Evolutionary conservation across 2,797 vertebrate species (phyloP), one percentile per base, ranked within the genome.

Genomic region (Mycteria americana): DNA sequence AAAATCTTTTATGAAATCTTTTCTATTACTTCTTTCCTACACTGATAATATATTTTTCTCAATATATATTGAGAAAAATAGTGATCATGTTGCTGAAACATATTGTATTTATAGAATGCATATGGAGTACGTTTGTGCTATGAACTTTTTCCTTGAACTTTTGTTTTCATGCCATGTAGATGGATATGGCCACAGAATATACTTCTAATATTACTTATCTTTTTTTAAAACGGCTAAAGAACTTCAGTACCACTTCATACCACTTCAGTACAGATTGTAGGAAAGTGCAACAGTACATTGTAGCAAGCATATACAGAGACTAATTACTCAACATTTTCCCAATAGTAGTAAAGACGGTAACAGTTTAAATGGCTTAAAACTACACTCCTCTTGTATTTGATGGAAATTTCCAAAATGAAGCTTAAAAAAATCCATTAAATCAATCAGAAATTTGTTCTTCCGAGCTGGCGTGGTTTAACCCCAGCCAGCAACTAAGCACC

Each of bases 101-200:
- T 59, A 7, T 46, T 79, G 25, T 46, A 18, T 6, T 77, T 85
- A 41, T 3, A 67, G 19, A 70, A 30, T 13, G 28, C 41, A 46
- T 12, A 39, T 35, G 6, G 10, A 53, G 1, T 5, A 56, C 2
- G 0, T 64, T 74, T 83, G 2, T 57, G 31, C 8, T 24, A 25
- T 46, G 18, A 85, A 56, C 2, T 14, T 80, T 89, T 85, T 46
- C 31, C 23, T 46, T 62, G 19, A 72, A 80, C 18, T 72, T 91
- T 22, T 70, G 11, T 45, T 91, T 77, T 77, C 14, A 37, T 67
- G 33, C 3, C 3, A 2, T 63, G 6, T 48, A 50, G 30, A 23
- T 62, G 17, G 14, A 41, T 57, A 48, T 31, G n/a, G 13, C 7
- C 5, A 8, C 5, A 59, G 48, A 62, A 63, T 67, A 85, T 45